phyloP scores from a whole-genome alignment of 2,113 vertebrate species.

The Triplophysa siluroides region DNA sequence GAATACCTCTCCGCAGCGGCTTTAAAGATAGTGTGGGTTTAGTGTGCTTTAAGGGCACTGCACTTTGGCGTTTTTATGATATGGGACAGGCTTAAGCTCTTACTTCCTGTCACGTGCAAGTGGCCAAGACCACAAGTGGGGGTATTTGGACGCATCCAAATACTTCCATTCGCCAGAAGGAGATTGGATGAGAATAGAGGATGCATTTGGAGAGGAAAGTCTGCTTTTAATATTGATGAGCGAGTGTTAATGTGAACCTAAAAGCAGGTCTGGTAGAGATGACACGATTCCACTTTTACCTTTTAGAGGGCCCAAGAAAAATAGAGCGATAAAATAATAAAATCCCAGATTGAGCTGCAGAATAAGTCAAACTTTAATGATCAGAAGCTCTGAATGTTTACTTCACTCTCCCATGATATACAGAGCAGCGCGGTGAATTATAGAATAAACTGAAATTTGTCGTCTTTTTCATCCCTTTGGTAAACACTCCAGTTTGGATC shows the following conservation, averaged over 20 bases:
- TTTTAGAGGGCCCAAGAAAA: slow-evolving; percentile 14
- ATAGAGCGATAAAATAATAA: neutral
- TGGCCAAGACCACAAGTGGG: no score
- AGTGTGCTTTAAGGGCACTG: no score
- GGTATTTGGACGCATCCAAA: no score
- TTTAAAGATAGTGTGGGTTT: no score
- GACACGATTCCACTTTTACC: slow-evolving; percentile 36
- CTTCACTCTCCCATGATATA: slow-evolving; percentile 16
- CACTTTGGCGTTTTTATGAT: no score
- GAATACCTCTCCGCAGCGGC: no score
- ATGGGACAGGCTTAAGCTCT: no score
- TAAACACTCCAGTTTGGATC: slow-evolving; percentile 52
- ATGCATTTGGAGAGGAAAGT: slow-evolving; percentile 55
- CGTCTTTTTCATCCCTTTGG: slow-evolving; percentile 54
- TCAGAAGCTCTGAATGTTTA: slow-evolving; percentile 1
- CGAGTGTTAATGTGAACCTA: slow-evolving; percentile 56
- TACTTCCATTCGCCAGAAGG: slow-evolving; percentile 10
- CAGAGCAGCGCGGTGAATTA: slow-evolving; percentile 28
- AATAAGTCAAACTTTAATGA: slow-evolving; percentile 23
- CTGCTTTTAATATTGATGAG: slow-evolving; percentile 61
- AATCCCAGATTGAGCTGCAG: neutral
- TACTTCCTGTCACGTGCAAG: no score
- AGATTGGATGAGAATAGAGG: slow-evolving; percentile 49
- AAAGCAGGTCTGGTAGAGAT: slow-evolving; percentile 32
- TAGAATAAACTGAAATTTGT: slow-evolving; percentile 49